Evolutionary conservation across 2,888 invertebrate genomes (phyloP), one percentile per base, ranked within the genome.

Genomic region (Drosophila maculinotata): DNA sequence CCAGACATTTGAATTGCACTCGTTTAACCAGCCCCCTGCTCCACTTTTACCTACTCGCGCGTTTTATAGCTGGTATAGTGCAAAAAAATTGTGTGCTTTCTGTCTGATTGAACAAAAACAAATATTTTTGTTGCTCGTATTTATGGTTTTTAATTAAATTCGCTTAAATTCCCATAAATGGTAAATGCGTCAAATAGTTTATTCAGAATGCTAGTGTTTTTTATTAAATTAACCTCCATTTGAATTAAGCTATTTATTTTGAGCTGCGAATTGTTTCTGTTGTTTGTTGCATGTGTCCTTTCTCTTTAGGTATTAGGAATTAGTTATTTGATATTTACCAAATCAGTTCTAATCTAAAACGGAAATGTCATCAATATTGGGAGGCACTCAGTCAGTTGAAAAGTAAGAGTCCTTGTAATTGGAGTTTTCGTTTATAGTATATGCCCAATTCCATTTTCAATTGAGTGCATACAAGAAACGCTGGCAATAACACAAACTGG

Each of bases 111-210:
- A 41, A 7, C 52, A 53, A 36, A 47, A 3, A 8, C 8, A 15
- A 20, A 9, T 41, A n/a, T 23, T 62, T 2, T 42, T n/a, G 7
- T 12, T 12, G 23, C n/a, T 38, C n/a, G 36, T 45, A 12, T 33
- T 52, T 52, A 57, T 56, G 45, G 36, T 23, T 49, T 64, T 64
- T 64, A 66, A 66, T 65, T 57, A 66, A 66, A 66, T 49, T 48
- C 36, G 31, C 7, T n/a, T 35, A 10, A 20, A 15, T 4, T 7
- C 28, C n/a, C 26, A 36, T n/a, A 38, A 36, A 28, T 54, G 23
- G 15, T 10, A 30, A 31, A 28, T 47, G 12, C 35, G 45, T 20
- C 26, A 17, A 41, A 54, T 17, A n/a, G 26, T 41, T 35, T 39
- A 23, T 33, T 38, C 33, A 26, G 7, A 41, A 25, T 12, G 14